Evolutionary conservation across 2,888 invertebrate genomes (phyloP).

Genomic region (Drosophila borborema): DNA sequence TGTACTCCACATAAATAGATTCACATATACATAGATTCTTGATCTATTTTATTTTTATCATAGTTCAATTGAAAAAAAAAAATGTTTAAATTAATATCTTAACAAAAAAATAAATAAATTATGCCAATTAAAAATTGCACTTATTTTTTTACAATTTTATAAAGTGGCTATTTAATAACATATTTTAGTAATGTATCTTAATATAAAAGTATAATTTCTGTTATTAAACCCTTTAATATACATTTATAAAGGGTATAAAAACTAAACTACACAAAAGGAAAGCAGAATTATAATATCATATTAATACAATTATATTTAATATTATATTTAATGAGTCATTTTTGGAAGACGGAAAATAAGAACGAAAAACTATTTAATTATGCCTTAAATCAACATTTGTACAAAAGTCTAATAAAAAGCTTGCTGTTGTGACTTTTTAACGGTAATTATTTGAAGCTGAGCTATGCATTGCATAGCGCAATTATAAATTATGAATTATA

Average conservation of each 20-base stretch:
- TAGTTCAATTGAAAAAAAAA: too few relatives aligned
- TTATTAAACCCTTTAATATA: background rate
- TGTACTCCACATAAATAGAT: too few relatives aligned
- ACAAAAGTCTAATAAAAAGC: background rate
- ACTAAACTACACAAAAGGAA: too few relatives aligned
- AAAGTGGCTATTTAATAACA: background rate
- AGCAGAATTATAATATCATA: background rate
- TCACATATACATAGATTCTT: too few relatives aligned
- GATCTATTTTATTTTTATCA: too few relatives aligned
- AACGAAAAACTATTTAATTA: background rate
- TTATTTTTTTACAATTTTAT: too few relatives aligned
- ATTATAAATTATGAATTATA: slow-evolving; percentile 5
- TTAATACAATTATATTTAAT: background rate
- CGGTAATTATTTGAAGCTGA: slow-evolving; percentile 15
- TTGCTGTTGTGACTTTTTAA: background rate
- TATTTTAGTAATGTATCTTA: background rate
- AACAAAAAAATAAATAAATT: too few relatives aligned
- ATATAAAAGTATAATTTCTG: background rate
- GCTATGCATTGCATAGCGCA: slow-evolving; percentile 14
- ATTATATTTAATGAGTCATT: background rate
- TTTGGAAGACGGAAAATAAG: background rate
- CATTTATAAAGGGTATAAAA: background rate
- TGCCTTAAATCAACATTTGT: background rate
- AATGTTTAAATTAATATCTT: too few relatives aligned
- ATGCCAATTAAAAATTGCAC: too few relatives aligned